phyloP scores from a whole-genome alignment of 2,113 vertebrate genomes.

The Trachemys scripta region DNA sequence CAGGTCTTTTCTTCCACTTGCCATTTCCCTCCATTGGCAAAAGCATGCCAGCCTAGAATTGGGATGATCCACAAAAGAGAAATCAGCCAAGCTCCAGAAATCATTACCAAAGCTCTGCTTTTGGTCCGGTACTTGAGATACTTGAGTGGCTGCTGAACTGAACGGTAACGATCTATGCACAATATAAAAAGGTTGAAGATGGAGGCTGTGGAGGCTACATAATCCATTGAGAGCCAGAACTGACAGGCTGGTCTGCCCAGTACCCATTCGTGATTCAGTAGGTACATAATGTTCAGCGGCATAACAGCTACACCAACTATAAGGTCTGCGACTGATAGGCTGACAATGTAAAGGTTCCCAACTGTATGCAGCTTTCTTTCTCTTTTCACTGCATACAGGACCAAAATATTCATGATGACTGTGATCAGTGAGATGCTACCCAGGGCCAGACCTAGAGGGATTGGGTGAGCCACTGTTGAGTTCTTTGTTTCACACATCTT shows the following conservation, averaged over 20 bases:
- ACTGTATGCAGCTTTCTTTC: conserved; percentile 94
- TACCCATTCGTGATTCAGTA: conserved; percentile 83
- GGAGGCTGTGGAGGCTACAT: conserved; percentile 95
- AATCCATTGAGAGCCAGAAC: conserved; percentile 99
- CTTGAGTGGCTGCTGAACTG: conserved; percentile 89
- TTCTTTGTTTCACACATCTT: conserved; percentile 71
- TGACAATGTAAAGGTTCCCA: conserved; percentile 95
- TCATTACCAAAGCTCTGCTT: conserved; percentile 85
- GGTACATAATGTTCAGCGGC: conserved; percentile 92
- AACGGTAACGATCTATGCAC: conserved; percentile 94
- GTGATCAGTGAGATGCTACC: conserved; percentile 89
- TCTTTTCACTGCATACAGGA: conserved; percentile 88
- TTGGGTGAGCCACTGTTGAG: conserved; percentile 65
- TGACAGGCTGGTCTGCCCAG: conserved; percentile 87
- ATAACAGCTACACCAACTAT: conserved; percentile 93
- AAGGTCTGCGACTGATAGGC: conserved; percentile 92
- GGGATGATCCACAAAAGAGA: conserved; percentile 92
- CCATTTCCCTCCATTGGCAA: conserved; percentile 69
- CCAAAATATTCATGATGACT: conserved; percentile 92
- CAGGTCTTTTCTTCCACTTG: conserved; percentile 73
- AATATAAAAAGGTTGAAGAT: conserved; percentile 95
- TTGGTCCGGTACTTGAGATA: conserved; percentile 94
- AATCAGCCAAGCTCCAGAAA: conserved; percentile 89
- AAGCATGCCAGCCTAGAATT: conserved; percentile 90
- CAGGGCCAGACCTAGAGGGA: conserved; percentile 84